Base-by-base conservation (phyloP, 2,113 vertebrate genomes). In the Poeciliopsis prolifica region DNA sequence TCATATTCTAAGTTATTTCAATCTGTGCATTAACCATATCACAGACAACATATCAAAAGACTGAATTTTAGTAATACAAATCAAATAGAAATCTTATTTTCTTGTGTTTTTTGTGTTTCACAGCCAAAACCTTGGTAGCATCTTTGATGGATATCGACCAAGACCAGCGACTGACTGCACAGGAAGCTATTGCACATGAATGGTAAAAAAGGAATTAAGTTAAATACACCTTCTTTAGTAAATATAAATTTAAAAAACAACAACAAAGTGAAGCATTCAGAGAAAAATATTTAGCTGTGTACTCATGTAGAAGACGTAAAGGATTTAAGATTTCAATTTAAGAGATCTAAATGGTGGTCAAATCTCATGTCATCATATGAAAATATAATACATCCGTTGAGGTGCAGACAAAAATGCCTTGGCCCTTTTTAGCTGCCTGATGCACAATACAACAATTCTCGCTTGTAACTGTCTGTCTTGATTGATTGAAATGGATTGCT, bases 121-220 rank as follows among this genome's bases (percentile, higher is more conserved):
- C 86, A 98, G 96, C 98, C 80, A 98, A 98, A 93, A 97, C 95
- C 79, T 91, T 99, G 71, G 98, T 99, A 91, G 95, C 96, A 0
- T 96, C 96, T 74, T 91, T 99, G 91, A 98, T 99, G 98, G 98
- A 99, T 78, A 97, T 99, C 84, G 97, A 99, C 70, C 97, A 98
- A 89, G 97, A 98, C 84, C 97, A 98, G 94, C 94, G 97, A 88
- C 94, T 99, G 87, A 98, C 97, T 0, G 96, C 97, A 0, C 97
- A 98, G 86, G 98, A 99, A 79, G 98, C 98, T 40, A 99, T 99
- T 80, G 97, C 95, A 70, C 98, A 99, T 44, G 97, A 98, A 87
- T 99, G 98, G 98, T 98, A 92, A 93, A 61, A 29, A 71, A 6
- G 6, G 5, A 68, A 68, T 10, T 24, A 58, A 58, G 24, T 58